Percentiles rank a stretch among this genome's conserved stretches.
These are phyloP conservation scores for Polymixis flavicincta DNA, from an alignment of 2,888 invertebrate species.

Conservation along the genomic window DNA sequence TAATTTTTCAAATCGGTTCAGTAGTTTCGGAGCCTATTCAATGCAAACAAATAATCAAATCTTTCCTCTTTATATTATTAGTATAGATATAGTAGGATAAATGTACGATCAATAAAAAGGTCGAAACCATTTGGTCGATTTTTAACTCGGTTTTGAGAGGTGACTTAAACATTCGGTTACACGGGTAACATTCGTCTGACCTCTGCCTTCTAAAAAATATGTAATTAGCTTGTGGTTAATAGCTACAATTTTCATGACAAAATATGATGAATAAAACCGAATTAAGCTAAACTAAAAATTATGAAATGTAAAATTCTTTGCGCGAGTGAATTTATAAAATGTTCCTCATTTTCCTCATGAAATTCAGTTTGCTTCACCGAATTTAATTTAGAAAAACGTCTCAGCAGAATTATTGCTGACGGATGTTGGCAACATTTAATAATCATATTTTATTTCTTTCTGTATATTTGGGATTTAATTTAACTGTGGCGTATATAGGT, in stretches of 20 bases:
- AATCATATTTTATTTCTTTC: slow-evolving; percentile 15
- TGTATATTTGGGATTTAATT: neutral
- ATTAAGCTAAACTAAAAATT: slow-evolving; percentile 14
- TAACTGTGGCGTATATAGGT: neutral
- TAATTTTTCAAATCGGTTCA: no score
- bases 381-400: slow-evolving; percentile 51
- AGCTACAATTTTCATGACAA: neutral
- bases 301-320: slow-evolving; percentile 18
- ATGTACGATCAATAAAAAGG: no score
- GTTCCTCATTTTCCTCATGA: slow-evolving; percentile 65
- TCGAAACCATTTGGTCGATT: no score
- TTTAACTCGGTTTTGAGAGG: no score
- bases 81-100: no score
- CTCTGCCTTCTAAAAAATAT: neutral
- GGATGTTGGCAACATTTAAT: slow-evolving; percentile 21
- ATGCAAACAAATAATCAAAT: no score
- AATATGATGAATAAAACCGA: neutral
- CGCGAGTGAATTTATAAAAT: slow-evolving; percentile 56
- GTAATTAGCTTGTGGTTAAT: no score
- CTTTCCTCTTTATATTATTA: no score
- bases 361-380: slow-evolving; percentile 57
- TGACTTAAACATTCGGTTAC: no score
- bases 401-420: slow-evolving; percentile 27
- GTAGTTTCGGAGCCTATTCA: no score
- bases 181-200: no score